Conservation (phyloP, 1,140 invertebrate species). For the Euura saliciscinereae region DNA sequence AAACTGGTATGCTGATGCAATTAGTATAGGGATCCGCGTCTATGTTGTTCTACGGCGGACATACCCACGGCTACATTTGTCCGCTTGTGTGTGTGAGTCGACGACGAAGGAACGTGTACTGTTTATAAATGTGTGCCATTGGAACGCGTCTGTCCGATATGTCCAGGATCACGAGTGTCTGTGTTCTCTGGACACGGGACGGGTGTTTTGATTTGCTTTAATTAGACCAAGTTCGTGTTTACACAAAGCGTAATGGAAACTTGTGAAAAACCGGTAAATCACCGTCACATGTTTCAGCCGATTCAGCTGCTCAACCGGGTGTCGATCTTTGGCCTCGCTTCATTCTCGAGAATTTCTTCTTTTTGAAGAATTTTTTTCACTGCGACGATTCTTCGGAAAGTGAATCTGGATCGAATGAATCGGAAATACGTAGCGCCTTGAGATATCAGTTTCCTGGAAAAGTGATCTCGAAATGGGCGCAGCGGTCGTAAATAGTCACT, state of each 20-base stretch:
- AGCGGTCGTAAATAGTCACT: background rate
- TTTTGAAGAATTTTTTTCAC: background rate
- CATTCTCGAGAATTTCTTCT: too few species aligned
- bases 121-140: constrained; percentile 52
- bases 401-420: too few species aligned
- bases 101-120: constrained; percentile 31
- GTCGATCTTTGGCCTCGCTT: too few species aligned
- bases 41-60: constrained; percentile 31
- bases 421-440: too few species aligned
- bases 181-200: constrained; percentile 16
- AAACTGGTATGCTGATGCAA: constrained; percentile 54
- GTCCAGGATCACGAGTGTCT: constrained; percentile 22
- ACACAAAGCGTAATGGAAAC: constrained; percentile 36
- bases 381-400: background rate
- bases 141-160: constrained; percentile 45
- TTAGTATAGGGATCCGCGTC: constrained; percentile 41
- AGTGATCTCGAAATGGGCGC: background rate
- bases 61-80: background rate
- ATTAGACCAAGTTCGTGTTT: constrained; percentile 53
- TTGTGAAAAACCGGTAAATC: constrained; percentile 6
- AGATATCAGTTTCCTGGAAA: background rate
- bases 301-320: background rate
- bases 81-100: background rate
- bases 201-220: constrained; percentile 47
- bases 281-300: background rate